Evolutionary conservation across 2,888 invertebrate species (phyloP).

Genomic region (Ichneumoninae sp.): DNA sequence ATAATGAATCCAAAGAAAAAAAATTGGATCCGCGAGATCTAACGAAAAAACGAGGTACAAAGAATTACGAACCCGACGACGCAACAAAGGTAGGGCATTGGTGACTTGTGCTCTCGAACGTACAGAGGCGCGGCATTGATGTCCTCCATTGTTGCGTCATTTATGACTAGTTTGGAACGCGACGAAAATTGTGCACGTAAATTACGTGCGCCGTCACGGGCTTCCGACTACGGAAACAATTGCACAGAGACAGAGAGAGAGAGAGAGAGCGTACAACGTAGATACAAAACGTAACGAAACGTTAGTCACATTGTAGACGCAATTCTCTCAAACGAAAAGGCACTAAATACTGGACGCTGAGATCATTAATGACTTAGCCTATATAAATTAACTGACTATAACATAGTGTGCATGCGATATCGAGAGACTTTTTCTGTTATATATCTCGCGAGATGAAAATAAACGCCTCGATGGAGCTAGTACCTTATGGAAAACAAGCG

Average conservation of each 20-base stretch:
- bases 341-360: conserved; percentile 67
- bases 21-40: conserved; percentile 59
- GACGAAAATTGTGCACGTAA: conserved; percentile 33
- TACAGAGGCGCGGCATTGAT: conserved; percentile 10
- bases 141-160: conserved; percentile 43
- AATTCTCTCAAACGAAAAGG: conserved; percentile 61
- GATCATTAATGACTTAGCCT: conserved; percentile 57
- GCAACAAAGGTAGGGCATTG: conserved; percentile 32
- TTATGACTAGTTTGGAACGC: conserved; percentile 59
- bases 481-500: conserved; percentile 67
- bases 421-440: conserved; percentile 38
- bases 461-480: conserved; percentile 61
- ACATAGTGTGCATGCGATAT: conserved; percentile 62
- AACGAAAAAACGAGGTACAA: conserved; percentile 54
- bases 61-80: conserved; percentile 45
- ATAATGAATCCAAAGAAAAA: conserved; percentile 45
- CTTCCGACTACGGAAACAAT: conserved; percentile 22
- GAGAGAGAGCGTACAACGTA: conserved; percentile 22
- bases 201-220: conserved; percentile 33
- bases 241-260: conserved; percentile 28
- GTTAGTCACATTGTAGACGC: conserved; percentile 17
- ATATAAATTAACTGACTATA: conserved; percentile 60
- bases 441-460: conserved; percentile 45
- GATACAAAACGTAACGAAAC: conserved; percentile 28
- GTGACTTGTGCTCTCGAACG: conserved; percentile 14